These are phyloP conservation scores for Chaitophorus viminalis DNA, from an alignment of 2,888 invertebrate genomes.

Conservation along the genomic window DNA sequence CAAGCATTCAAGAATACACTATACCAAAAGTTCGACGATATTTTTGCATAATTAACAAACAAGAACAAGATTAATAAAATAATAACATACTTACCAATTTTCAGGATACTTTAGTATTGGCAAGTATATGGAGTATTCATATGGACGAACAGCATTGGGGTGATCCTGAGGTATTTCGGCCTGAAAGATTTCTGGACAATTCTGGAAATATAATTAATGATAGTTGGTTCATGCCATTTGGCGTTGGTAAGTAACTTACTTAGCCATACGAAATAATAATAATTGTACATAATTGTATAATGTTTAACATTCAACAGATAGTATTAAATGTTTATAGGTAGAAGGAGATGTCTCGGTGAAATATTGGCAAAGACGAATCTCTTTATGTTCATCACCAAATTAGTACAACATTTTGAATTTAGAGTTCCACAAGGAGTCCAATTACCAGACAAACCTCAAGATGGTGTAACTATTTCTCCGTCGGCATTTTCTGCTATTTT, in stretches of 20 bases:
- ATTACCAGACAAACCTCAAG: conserved; percentile 52
- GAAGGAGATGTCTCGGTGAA: conserved; percentile 75
- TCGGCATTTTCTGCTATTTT: conserved; percentile 63
- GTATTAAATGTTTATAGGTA: conserved; percentile 69
- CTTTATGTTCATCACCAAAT: conserved; percentile 69
- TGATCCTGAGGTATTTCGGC: conserved; percentile 73
- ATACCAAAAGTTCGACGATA: conserved; percentile 69
- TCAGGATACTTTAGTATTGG: conserved; percentile 73
- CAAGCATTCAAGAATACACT: conserved; percentile 68
- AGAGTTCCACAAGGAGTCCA: conserved; percentile 12
- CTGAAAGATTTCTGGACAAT: conserved; percentile 74
- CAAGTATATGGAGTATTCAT: conserved; percentile 74
- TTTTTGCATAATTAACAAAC: background rate
- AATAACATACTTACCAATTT: conserved; percentile 63
- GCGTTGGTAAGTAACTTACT: conserved; percentile 74
- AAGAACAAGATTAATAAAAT: background rate
- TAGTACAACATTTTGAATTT: conserved; percentile 62
- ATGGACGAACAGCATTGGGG: conserved; percentile 73
- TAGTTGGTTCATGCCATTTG: conserved; percentile 74
- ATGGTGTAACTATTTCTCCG: conserved; percentile 62
- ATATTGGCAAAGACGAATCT: conserved; percentile 73
- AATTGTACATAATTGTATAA: background rate
- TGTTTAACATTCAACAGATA: background rate
- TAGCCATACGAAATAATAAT: too few species aligned
- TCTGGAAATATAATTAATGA: conserved; percentile 70